A percentile compares a stretch with the other conserved stretches of the same genome.
phyloP scores from a whole-genome alignment of 2,888 invertebrate genomes.

The Rotaria magnacalcarata region DNA sequence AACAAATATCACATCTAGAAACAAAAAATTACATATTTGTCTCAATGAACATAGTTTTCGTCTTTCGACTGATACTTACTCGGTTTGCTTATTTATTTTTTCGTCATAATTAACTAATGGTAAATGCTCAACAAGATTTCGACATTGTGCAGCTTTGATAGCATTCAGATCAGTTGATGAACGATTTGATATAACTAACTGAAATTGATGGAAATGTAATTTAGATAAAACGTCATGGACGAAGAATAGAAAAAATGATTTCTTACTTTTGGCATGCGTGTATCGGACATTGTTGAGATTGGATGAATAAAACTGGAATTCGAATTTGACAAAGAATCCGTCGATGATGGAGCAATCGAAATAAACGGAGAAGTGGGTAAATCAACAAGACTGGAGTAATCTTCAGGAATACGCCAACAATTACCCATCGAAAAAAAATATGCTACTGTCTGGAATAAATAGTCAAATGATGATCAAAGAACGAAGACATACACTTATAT shows the following conservation, averaged over 20 bases:
- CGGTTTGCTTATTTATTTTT: neutral
- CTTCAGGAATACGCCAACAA: conserved; percentile 16
- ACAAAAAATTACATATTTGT: neutral
- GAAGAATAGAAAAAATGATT: neutral
- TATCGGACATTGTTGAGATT: neutral
- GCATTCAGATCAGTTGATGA: neutral
- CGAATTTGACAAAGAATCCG: neutral
- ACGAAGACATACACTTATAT: neutral
- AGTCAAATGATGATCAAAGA: neutral
- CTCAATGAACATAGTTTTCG: too few relatives aligned
- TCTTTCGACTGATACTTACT: neutral
- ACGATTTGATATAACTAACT: conserved; percentile 12
- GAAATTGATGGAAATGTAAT: neutral
- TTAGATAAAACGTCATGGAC: too few relatives aligned
- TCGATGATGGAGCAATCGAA: neutral
- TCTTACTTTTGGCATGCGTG: neutral
- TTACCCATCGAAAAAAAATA: neutral
- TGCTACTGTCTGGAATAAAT: neutral
- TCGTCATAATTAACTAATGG: conserved; percentile 14
- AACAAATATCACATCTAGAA: conserved; percentile 78
- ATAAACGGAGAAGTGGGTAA: neutral
- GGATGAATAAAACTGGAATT: neutral
- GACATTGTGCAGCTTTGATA: conserved; percentile 6
- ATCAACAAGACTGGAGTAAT: neutral
- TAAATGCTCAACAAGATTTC: conserved; percentile 29